Percentiles rank a stretch among this genome's conserved stretches.
Evolutionary conservation across 1,140 invertebrate genomes (phyloP).

Genomic region (Drosophila asahinai): DNA sequence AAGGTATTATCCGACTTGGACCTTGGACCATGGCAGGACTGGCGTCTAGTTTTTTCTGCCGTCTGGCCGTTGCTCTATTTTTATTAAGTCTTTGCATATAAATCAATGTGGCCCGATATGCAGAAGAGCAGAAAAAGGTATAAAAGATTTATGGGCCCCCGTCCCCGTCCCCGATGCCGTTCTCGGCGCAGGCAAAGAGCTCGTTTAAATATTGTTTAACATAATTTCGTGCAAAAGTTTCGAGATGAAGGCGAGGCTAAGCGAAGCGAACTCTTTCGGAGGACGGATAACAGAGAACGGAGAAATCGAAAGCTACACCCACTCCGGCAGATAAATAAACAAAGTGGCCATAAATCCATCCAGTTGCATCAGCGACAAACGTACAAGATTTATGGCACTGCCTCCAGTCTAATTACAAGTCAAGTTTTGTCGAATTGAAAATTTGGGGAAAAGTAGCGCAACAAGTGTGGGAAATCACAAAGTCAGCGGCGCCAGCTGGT

Average conservation of each 20-base stretch:
- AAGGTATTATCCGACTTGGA: conserved; percentile 59
- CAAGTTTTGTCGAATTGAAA: conserved; percentile 73
- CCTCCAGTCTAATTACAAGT: conserved; percentile 78
- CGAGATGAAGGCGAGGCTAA: conserved; percentile 1
- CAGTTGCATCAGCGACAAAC: conserved; percentile 64
- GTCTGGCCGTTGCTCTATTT: conserved; percentile 65
- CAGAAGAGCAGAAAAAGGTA: conserved; percentile 79
- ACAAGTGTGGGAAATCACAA: conserved; percentile 74
- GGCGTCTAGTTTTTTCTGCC: conserved; percentile 72
- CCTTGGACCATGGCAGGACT: conserved; percentile 54
- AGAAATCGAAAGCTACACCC: conserved; percentile 29
- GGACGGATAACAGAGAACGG: not conserved
- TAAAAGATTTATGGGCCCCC: conserved; percentile 73
- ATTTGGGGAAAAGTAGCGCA: conserved; percentile 36
- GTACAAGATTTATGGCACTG: conserved; percentile 65
- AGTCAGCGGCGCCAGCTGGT: conserved; percentile 59
- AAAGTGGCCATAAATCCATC: conserved; percentile 71
- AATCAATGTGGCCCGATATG: conserved; percentile 81
- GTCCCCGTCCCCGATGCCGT: not conserved
- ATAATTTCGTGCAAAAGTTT: conserved; percentile 63
- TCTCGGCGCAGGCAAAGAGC: not conserved
- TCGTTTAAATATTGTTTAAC: conserved; percentile 72
- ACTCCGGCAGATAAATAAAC: conserved; percentile 54
- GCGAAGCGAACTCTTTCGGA: conserved; percentile 31
- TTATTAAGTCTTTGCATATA: conserved; percentile 82